These are phyloP conservation scores for Plebejus anna DNA, from an alignment of 2,888 invertebrate genomes.

Conservation along the genomic window DNA sequence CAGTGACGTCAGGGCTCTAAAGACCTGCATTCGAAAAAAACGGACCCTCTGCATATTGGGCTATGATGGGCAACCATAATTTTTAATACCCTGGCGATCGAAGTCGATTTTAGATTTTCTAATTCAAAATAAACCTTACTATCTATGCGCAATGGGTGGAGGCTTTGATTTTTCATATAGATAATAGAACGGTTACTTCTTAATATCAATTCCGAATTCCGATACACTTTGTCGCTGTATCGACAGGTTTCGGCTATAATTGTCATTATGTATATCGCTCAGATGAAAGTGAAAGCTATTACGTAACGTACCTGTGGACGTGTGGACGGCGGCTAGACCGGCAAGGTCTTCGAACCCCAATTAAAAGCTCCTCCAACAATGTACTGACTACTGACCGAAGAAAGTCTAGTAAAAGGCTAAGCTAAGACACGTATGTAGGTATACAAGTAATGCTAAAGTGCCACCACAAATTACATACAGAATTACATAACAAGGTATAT, in stretches of 20 bases:
- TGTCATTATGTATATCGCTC: slow-evolving; percentile 30
- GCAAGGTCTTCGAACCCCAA: slow-evolving; percentile 13
- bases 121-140: too few relatives aligned
- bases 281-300: slow-evolving; percentile 40
- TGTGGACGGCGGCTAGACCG: slow-evolving; percentile 11
- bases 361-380: neutral
- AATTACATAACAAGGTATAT: too few relatives aligned
- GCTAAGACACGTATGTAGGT: neutral
- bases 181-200: neutral
- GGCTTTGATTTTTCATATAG: too few relatives aligned
- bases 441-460: too few relatives aligned
- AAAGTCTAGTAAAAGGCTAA: neutral
- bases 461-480: too few relatives aligned
- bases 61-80: too few relatives aligned
- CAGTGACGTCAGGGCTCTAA: too few relatives aligned
- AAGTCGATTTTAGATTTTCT: too few relatives aligned
- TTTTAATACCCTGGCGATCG: too few relatives aligned
- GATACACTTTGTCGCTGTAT: slow-evolving; percentile 6
- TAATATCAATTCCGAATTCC: neutral
- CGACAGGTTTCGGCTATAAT: slow-evolving; percentile 26
- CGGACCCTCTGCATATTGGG: too few relatives aligned
- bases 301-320: slow-evolving; percentile 37
- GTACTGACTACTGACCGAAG: neutral
- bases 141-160: too few relatives aligned
- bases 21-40: too few relatives aligned